Evolutionary conservation across 2,797 vertebrate species (phyloP).

Genomic region (Gallinago nigripennis): DNA sequence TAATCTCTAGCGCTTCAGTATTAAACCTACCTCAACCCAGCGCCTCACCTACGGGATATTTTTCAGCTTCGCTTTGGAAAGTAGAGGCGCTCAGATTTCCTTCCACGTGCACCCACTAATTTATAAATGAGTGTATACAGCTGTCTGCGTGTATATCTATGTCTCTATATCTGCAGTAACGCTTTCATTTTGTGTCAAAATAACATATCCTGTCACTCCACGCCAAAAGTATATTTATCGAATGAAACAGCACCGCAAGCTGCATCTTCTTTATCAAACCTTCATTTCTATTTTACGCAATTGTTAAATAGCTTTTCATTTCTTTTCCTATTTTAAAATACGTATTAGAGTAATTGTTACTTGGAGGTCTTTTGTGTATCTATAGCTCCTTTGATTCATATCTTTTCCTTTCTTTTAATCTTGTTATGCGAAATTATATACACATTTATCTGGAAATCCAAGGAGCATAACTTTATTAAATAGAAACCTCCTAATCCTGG

Average conservation of each 20-base stretch:
- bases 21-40: slow-evolving; percentile 8
- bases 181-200: slow-evolving; percentile 58
- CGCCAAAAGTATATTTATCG: slow-evolving; percentile 33
- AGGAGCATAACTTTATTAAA: slow-evolving; percentile 12
- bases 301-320: slow-evolving; percentile 42
- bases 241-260: slow-evolving; percentile 34
- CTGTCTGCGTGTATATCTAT: slow-evolving; percentile 28
- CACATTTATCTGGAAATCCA: neutral
- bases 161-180: slow-evolving; percentile 28
- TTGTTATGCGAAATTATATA: slow-evolving; percentile 33
- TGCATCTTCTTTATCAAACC: slow-evolving; percentile 50
- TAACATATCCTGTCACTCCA: slow-evolving; percentile 58
- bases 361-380: slow-evolving; percentile 48
- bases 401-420: slow-evolving; percentile 39
- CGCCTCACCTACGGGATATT: slow-evolving; percentile 42
- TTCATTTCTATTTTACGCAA: slow-evolving; percentile 35
- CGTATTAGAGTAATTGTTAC: slow-evolving; percentile 29
- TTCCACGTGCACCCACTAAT: slow-evolving; percentile 48
- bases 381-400: slow-evolving; percentile 8
- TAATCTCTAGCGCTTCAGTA: slow-evolving; percentile 27
- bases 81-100: slow-evolving; percentile 15
- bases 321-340: slow-evolving; percentile 34
- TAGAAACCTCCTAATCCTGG: neutral
- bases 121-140: slow-evolving; percentile 49
- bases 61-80: neutral